Base-by-base conservation (phyloP, 2,113 vertebrate genomes). In the Dasypus novemcinctus region DNA sequence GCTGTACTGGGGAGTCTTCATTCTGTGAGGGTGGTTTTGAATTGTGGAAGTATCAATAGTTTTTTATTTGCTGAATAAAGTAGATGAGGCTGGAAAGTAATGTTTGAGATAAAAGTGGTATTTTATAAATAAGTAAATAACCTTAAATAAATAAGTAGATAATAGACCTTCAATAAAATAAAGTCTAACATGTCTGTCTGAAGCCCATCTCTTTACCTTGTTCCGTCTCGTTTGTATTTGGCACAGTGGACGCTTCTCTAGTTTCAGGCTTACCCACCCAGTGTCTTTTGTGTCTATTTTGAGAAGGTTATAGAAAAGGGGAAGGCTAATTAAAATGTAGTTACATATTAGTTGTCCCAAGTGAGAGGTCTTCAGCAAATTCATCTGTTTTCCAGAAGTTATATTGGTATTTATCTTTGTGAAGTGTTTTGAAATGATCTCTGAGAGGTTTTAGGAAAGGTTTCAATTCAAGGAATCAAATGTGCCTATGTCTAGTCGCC, bases 381-480 rank as follows among this genome's bases (percentile, higher is more conserved):
- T 59, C 72, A 33, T 63, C 49, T 38, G 11, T 66, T 93, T 71
- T 57, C 66, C 74, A 75, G 78, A 64, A 81, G 69, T 86, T 82
- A 29, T 41, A 33, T 21, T 92, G 14, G 21, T 82, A 29, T 71
- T 93, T 74, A 9, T 90, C 59, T 89, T 78, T 27, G 41, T n/a
- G 71, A 84, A 38, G 18, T 29, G 21, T 88, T 59, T 79, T 89
- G 38, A 49, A 49, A 11, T 91, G 72, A 52, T 90, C 68, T 87
- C 49, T 7, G 15, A 15, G 68, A 87, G 82, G 23, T 64, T 88
- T 93, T 90, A 49, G 57, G 86, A 57, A 90, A 94, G 41, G 66
- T 75, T 97, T 90, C 90, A 96, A 69, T 96, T 87, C 87, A 21
- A 17, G 71, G 41, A 78, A 63, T 87, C 41, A 92, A 76, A 87